Base-by-base conservation (phyloP, 1,140 invertebrate genomes). In the Monomorium pharaonis region DNA sequence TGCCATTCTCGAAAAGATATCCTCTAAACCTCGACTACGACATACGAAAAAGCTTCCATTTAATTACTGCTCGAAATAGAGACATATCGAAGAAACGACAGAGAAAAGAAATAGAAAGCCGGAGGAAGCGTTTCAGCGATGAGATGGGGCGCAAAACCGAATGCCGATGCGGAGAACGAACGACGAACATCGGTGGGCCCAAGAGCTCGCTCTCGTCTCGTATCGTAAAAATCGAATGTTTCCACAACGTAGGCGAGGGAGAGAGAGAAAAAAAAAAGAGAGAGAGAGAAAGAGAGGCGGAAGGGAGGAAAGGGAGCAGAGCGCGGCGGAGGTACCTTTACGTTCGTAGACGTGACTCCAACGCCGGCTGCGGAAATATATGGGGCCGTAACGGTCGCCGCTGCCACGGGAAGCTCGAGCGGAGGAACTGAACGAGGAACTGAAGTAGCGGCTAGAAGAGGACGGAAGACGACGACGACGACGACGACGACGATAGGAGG, bases 141-240 rank as follows among this genome's bases (percentile, higher is more conserved):
- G 47, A 60, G 65, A 67, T 18, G 33, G 44, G 14, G 54, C 67
- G 75, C 65, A 78, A 51, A 87, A 87, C 85, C 84, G 85, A 58
- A 90, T 88, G 88, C 81, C 70, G 83, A 77, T 72, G 37, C 49
- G 72, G 44, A 44, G n/a, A 83, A 33, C 24, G 51, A 24, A 83
- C 51, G 37, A 42, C 27, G 18, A 9, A 70, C 63, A 33, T 69
- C 74, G 44, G 18, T 67, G 56, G 21, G 21, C 24, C 21, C 67
- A 10, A 9, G 81, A 86, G 86, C 87, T 84, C 87, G 89, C 90
- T 80, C 77, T 80, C 77, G 87, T 91, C 63, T 92, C 88, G 92
- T 92, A 93, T 93, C 92, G 92, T 94, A 93, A 94, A 94, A 94
- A 93, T 94, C 92, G 93, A 93, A 93, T 94, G 93, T 93, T 93